Base-by-base conservation (phyloP, 2,797 vertebrate genomes). In the Cuculus canorus region DNA sequence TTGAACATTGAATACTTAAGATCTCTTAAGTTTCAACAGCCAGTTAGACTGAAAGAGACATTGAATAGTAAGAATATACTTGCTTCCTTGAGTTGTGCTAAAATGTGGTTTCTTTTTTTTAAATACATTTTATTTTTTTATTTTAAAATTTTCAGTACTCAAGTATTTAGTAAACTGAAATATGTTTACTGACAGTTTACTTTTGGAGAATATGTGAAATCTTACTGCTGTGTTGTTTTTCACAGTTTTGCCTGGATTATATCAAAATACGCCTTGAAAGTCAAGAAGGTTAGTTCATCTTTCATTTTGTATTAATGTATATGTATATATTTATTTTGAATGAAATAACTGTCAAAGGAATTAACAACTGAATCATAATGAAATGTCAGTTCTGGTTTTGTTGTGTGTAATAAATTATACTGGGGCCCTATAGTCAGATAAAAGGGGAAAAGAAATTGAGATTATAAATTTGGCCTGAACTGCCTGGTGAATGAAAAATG, bases 201-300 rank as follows among this genome's bases (percentile, higher is more conserved):
- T 16, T 88, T 79, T 70, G n/a, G 59, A 71, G 54, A 65, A n/a
- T 25, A 48, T 41, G 7, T 43, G 23, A 83, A 79, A 61, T 52
- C 35, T 86, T 77, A 39, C 0, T 78, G 11, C 60, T 85, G 9
- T 78, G 27, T 96, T 96, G 28, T 86, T 57, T 95, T 97, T 95
- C 95, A 78, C 94, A 99, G 99, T 99, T 99, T 97, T 98, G 98
- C 94, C 97, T 99, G 82, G 98, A 99, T 65, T 97, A 97, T 94
- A 99, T 99, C 97, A 98, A 98, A 97, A 98, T 99, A 96, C 98
- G 98, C 41, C 98, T 99, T 28, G 98, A 99, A 98, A 98, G 99
- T 99, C 98, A 92, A 98, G 87, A 91, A 83, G 96, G 96, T 96
- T 25, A 93, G 96, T 83, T 69, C 17, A 37, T 56, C 80, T 88